Percentiles rank a stretch among this genome's conserved stretches.
phyloP scores from a whole-genome alignment of 2,797 vertebrate species.

The Cuniculus paca region DNA sequence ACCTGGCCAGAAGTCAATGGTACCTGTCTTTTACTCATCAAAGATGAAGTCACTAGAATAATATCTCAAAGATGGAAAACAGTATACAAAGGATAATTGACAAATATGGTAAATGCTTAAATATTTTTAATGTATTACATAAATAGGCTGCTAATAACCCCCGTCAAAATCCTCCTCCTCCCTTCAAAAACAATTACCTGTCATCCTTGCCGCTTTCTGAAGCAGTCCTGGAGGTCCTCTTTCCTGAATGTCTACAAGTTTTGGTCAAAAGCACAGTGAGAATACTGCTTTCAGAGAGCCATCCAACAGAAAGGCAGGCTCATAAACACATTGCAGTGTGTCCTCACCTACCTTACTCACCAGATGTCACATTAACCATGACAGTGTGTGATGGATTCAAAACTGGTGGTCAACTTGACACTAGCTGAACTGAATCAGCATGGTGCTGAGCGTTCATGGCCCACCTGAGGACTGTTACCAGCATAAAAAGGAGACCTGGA shows the following conservation, averaged over 20 bases:
- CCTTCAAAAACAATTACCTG: neutral
- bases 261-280: neutral
- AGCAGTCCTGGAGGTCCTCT: neutral
- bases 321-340: neutral
- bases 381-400: neutral
- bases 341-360: neutral
- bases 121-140: neutral
- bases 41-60: neutral
- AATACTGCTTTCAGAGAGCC: neutral
- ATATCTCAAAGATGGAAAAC: neutral
- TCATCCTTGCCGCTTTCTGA: neutral
- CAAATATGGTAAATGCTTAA: neutral
- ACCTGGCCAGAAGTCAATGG: neutral
- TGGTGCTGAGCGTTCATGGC: no score
- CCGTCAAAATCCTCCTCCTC: neutral
- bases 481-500: no score
- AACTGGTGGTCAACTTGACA: no score
- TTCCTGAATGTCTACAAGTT: neutral
- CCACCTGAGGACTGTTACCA: no score
- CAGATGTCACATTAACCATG: neutral
- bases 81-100: neutral
- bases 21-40: slow-evolving; percentile 15
- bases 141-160: neutral
- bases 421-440: no score
- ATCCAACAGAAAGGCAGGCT: neutral